Conservation (phyloP, 2,888 invertebrate species). For the Homarus gammarus region DNA sequence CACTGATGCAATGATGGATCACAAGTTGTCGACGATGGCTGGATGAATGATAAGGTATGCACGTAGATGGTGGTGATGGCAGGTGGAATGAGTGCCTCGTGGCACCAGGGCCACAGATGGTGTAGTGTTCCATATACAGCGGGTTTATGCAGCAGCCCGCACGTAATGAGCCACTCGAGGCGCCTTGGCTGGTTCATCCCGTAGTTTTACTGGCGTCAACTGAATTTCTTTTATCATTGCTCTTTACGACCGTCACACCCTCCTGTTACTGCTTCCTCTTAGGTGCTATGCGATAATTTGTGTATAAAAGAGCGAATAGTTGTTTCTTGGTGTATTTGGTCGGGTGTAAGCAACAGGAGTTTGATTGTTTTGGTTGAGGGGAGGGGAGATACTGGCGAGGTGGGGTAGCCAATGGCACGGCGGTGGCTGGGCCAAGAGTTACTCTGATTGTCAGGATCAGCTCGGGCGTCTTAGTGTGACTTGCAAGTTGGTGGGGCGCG, state of each 20-base stretch:
- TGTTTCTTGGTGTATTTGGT: background rate
- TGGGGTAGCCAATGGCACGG: background rate
- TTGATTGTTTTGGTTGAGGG: background rate
- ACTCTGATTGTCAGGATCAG: background rate
- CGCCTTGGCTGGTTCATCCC: background rate
- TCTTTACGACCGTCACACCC: background rate
- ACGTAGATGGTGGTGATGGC: too few species aligned
- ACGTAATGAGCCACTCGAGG: background rate
- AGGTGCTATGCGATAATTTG: too few species aligned
- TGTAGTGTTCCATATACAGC: background rate
- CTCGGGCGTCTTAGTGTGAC: slow-evolving; percentile 7
- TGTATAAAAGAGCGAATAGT: too few species aligned
- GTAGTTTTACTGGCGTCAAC: background rate
- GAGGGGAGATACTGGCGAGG: background rate
- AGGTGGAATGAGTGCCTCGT: background rate
- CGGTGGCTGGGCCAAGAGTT: slow-evolving; percentile 7
- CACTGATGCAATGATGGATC: too few species aligned
- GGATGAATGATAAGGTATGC: too few species aligned
- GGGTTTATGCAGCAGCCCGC: background rate
- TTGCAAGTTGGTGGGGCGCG: slow-evolving; percentile 2
- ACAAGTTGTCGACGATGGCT: too few species aligned
- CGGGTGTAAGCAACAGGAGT: background rate
- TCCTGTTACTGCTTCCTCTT: too few species aligned
- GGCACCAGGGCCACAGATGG: background rate
- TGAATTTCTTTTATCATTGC: background rate